Base-by-base conservation (phyloP, 1,140 invertebrate species). In the Conopomorpha cramerella region DNA sequence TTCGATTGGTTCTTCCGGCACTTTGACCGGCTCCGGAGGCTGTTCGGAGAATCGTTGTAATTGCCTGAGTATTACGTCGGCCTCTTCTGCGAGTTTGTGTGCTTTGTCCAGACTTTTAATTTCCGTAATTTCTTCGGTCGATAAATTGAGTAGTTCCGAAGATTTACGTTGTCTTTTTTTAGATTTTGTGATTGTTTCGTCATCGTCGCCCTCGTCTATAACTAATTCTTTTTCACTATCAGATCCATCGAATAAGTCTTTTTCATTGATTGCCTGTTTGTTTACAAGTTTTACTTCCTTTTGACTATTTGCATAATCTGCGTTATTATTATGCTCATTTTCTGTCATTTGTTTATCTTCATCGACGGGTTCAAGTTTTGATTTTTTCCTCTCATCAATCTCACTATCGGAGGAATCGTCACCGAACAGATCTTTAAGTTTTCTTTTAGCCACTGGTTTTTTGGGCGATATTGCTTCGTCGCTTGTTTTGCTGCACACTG, bases 391-490 rank as follows among this genome's bases (percentile, higher is more conserved):
- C 32, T 36, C 16, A 30, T 66, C 60, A 8, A 34, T 19, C 13
- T 71, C 66, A 32, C 66, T 70, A 3, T 74, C 73, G 8, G 72
- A 76, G n/a, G 72, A 76, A 7, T n/a, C n/a, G 37, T 77, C 74
- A 2, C 77, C 77, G 56, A 78, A 79, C 11, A 78, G 46, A 30
- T 56, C 74, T 51, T 73, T 65, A 14, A 77, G 61, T 63, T 78
- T 79, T 55, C 73, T 51, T 58, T 77, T 80, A 30, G 57, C 51
- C 31, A 46, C 53, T 16, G 55, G 45, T 34, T 57, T 62, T 35
- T 45, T 45, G 15, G 45, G 43, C 8, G 44, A 49, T 33, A 29
- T 46, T 16, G 37, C 17, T n/a, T 47, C 38, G 25, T 46, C 39
- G 25, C 19, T 23, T 50, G 26, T 42, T 37, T 50, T 28, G 10